phyloP scores from a whole-genome alignment of 2,113 vertebrate species.

The Lucifuga dentata region DNA sequence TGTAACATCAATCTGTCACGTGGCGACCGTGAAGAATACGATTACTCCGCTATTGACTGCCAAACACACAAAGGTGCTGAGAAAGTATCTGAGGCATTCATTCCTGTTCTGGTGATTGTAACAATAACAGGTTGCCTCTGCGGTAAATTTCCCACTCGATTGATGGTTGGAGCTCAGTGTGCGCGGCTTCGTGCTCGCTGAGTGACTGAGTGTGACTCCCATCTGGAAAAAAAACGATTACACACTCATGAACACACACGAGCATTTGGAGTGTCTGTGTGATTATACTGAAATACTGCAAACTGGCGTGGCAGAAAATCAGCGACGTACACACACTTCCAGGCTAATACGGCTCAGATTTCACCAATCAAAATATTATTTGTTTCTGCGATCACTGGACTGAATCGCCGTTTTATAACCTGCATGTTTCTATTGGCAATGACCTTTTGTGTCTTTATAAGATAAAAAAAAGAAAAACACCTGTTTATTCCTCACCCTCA shows the following conservation, averaged over 20 bases:
- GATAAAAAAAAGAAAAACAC: too few species aligned
- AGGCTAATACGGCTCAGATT: too few species aligned
- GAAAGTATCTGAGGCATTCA: conserved; percentile 19
- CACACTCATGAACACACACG: not conserved
- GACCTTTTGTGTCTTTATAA: too few species aligned
- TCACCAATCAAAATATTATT: too few species aligned
- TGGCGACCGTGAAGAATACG: conserved; percentile 23
- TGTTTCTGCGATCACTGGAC: too few species aligned
- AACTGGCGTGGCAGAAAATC: too few species aligned
- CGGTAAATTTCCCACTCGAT: conserved; percentile 19
- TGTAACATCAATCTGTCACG: not conserved
- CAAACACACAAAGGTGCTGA: conserved; percentile 23
- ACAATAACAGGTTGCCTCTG: conserved; percentile 19
- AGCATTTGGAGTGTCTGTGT: too few species aligned
- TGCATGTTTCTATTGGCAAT: too few species aligned
- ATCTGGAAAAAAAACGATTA: conserved; percentile 17
- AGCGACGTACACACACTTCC: too few species aligned
- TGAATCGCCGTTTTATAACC: too few species aligned
- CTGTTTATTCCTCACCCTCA: too few species aligned
- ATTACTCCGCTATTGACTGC: conserved; percentile 35
- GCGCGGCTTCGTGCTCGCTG: conserved; percentile 12
- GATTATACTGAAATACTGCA: too few species aligned
- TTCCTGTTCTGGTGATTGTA: conserved; percentile 1
- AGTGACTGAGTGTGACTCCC: conserved; percentile 7
- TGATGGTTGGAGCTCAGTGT: conserved; percentile 34